Base-by-base conservation (phyloP, 2,113 vertebrate species). In the Mugil cephalus region DNA sequence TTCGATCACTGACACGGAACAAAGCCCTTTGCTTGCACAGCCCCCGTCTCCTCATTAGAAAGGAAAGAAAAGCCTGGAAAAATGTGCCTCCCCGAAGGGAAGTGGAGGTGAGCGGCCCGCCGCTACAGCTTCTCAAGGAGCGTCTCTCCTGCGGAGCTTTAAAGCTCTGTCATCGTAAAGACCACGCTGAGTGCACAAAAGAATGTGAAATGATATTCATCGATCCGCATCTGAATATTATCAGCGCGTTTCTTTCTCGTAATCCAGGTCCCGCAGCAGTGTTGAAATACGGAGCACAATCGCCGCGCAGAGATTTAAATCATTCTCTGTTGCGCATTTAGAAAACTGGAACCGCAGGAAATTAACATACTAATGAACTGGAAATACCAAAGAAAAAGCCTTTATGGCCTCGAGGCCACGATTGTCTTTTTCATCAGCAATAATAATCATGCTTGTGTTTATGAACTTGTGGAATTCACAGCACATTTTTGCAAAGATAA, bases 331-430 rank as follows among this genome's bases (percentile, higher is more conserved):
- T 43, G 55, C 36, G 51, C 35, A 55, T 42, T n/a, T 10, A 30
- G 9, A 68, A 4, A 64, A 62, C 19, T 52, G 10, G 19, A 79
- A 58, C 50, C 59, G 50, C 38, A 18, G 50, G 21, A 67, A 19
- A 77, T 79, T 78, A 64, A 60, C 81, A 88, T 77, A 63, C 53
- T 62, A 51, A 81, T 73, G 45, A 46, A 56, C 7, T 70, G 69
- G 56, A 80, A 84, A 80, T 75, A 80, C 34, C 59, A 76, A 77
- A n/a, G 18, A 80, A 67, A n/a, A 83, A 43, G 38, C 12, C 39
- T 72, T 51, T 35, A 12, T 10, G 17, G 69, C 82, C 68, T 66
- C 21, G 5, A 68, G 47, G 62, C 42, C 42, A 67, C 35, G 34
- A 35, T 19, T 39, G 42, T 47, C 63, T 54, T 55, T 64, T 59